Evolutionary conservation across 2,113 vertebrate species (phyloP), one percentile per base, ranked within the genome.

Genomic region (Drymodes brunneopygia): DNA sequence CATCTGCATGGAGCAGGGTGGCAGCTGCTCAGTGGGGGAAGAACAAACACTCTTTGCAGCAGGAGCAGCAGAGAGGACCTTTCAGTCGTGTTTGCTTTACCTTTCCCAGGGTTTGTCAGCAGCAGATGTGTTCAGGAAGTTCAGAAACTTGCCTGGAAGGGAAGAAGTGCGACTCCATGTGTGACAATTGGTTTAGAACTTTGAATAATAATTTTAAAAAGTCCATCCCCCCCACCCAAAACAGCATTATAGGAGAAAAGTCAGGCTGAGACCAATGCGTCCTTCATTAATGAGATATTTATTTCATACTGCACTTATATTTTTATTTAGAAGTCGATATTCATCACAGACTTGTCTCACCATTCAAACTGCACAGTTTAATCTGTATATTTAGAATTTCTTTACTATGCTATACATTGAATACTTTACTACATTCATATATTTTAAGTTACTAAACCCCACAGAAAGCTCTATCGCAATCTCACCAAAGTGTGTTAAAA

Each of bases 61-160:
- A 79, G 86, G 60, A 96, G 86, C 83, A 89, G 73, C 97, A 97
- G 94, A 92, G 73, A 97, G 94, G 92, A 89, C 96, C 96, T 96
- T 97, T 85, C 74, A 35, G 51, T 60, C 36, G 24, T 97, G 95
- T 97, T 97, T 97, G 94, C 94, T 98, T 95, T 88, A 29, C 61
- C 48, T 98, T 97, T 27, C 93, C 79, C 57, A 10, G 81, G 38
- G 88, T 92, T 97, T 97, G 94, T 94, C 97, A 96, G 54, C 80
- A 97, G 96, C 98, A 98, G 96, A 97, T 97, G 97, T 94, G 96
- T 84, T 96, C 95, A 88, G 96, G 90, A 94, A 97, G 94, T 97
- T 98, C 87, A 47, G 65, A 81, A 92, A 54, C 20, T n/a, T n/a
- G 8, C 54, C 40, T 85, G 66, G 31, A 72, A 80, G 12, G 60